A percentile compares a stretch with the other conserved stretches of the same genome.
Conservation (phyloP, 2,888 invertebrate species). For the Liposcelis brunnea region DNA sequence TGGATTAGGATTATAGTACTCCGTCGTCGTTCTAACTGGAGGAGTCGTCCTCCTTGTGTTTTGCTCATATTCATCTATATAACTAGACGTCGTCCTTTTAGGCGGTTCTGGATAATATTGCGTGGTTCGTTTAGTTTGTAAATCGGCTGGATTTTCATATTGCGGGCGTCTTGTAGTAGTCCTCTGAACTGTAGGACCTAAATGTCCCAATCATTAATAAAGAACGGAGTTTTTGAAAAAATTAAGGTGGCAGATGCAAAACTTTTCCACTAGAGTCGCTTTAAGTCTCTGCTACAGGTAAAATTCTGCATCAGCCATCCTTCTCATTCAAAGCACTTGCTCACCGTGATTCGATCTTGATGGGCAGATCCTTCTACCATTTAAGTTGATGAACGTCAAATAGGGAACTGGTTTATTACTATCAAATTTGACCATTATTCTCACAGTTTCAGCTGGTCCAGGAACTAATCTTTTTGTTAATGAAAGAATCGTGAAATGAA, state of each 20-base stretch:
- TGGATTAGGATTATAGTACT: neutral
- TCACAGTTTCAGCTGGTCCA: conserved; percentile 34
- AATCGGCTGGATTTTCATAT: conserved; percentile 2
- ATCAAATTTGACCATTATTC: conserved; percentile 43
- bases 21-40: neutral
- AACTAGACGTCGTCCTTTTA: neutral
- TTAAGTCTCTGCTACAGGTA: too few relatives aligned
- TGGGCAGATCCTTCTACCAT: conserved; percentile 40
- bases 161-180: neutral
- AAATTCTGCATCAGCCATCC: too few relatives aligned
- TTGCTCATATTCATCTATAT: too few relatives aligned
- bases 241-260: too few relatives aligned
- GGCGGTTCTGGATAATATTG: neutral
- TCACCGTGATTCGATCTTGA: neutral
- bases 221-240: too few relatives aligned
- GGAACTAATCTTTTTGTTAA: conserved; percentile 37
- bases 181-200: neutral
- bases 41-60: neutral
- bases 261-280: too few relatives aligned
- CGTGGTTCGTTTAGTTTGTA: neutral
- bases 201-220: too few relatives aligned
- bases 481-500: conserved; percentile 39
- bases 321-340: too few relatives aligned
- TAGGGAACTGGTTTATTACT: conserved; percentile 30
- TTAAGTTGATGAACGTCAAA: conserved; percentile 33